Percentiles rank a stretch among this genome's conserved stretches.
phyloP scores from a whole-genome alignment of 1,140 invertebrate genomes.

The Drosophila ananassae region DNA sequence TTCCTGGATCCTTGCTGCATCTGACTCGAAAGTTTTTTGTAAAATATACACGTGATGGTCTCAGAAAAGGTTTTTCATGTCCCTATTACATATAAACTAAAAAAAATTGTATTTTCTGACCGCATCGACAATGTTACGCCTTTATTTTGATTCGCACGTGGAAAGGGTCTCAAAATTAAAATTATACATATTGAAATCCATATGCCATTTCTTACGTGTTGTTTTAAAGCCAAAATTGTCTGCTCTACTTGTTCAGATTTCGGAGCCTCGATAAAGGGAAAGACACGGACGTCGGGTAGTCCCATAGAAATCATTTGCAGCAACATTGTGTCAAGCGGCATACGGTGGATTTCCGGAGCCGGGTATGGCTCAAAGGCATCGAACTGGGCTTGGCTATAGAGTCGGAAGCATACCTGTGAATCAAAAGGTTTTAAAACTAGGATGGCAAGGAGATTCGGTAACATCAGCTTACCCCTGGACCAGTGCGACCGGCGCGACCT shows the following conservation, averaged over 20 bases:
- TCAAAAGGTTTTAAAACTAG: not conserved
- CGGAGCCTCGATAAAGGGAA: conserved; percentile 98
- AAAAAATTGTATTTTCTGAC: too few species aligned
- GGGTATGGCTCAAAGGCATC: conserved; percentile 90
- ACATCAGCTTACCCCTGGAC: conserved; percentile 79
- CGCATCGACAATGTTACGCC: too few species aligned
- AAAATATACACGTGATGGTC: too few species aligned
- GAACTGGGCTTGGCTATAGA: conserved; percentile 92
- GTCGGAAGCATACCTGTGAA: conserved; percentile 87
- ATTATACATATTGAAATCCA: not conserved
- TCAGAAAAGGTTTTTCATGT: too few species aligned
- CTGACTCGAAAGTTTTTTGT: too few species aligned
- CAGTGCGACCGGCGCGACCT: conserved; percentile 95
- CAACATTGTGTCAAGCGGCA: conserved; percentile 95
- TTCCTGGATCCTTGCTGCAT: too few species aligned
- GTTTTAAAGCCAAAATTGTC: conserved; percentile 93
- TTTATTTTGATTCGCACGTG: too few species aligned
- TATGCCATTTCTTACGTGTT: conserved; percentile 88
- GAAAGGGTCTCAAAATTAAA: not conserved
- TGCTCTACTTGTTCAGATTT: conserved; percentile 92
- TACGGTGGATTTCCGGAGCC: conserved; percentile 95
- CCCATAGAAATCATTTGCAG: conserved; percentile 98
- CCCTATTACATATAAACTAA: too few species aligned
- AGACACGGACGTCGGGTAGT: conserved; percentile 94
- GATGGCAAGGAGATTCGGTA: not conserved